These are phyloP conservation scores for Felis chaus DNA, from an alignment of 2,113 vertebrate species.

Conservation along the genomic window DNA sequence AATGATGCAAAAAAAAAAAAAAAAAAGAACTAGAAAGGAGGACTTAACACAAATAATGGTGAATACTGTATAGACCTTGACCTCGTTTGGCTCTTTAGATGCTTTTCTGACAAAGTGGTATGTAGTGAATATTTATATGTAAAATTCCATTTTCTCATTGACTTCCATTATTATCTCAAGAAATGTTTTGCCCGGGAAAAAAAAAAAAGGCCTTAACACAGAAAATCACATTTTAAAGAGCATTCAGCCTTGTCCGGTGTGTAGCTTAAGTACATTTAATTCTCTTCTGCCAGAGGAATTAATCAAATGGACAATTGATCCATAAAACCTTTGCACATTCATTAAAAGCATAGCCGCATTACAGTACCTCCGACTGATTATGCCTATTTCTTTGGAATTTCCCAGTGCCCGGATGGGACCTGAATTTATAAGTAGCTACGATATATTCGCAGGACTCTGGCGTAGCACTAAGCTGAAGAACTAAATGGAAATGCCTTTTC, in stretches of 20 bases:
- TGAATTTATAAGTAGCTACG: conserved; percentile 56
- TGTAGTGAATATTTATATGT: conserved; percentile 49
- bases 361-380: conserved; percentile 26
- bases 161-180: conserved; percentile 70
- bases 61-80: conserved; percentile 46
- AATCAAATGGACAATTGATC: conserved; percentile 77
- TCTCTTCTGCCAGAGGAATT: conserved; percentile 68
- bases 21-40: conserved; percentile 46
- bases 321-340: conserved; percentile 71
- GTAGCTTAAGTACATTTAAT: conserved; percentile 64
- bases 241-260: conserved; percentile 42
- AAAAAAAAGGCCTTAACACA: conserved; percentile 44
- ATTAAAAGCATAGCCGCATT: conserved; percentile 57
- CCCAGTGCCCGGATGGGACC: conserved; percentile 46
- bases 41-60: conserved; percentile 39
- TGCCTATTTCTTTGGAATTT: conserved; percentile 57
- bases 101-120: conserved; percentile 12
- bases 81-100: conserved; percentile 45
- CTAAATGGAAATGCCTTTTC: conserved; percentile 62
- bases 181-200: conserved; percentile 55
- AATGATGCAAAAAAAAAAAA: conserved; percentile 21
- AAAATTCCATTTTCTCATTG: conserved; percentile 63
- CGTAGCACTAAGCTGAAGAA: conserved; percentile 15
- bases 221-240: conserved; percentile 73
- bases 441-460: background rate